Evolutionary conservation across 1,140 invertebrate species (phyloP), one percentile per base, ranked within the genome.

Genomic region (Dufourea novaeangliae): DNA sequence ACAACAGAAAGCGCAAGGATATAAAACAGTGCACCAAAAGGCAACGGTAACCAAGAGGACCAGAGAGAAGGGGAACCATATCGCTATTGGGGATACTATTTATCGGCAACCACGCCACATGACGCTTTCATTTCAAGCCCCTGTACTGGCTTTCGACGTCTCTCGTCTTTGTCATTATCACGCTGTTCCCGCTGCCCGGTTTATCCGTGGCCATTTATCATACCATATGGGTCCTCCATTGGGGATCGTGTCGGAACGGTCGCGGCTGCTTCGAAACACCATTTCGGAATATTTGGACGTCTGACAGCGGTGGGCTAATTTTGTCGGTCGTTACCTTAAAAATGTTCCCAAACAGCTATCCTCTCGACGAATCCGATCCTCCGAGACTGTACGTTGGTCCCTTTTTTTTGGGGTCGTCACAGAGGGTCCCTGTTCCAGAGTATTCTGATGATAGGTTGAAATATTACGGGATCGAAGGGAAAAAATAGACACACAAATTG

Each of bases 141-240:
- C 44, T 14, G 20, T 20, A 57, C n/a, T 37, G 41, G 7, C 29
- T 57, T 29, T 67, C 61, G 37, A 52, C 10, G 57, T 62, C 34
- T 25, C 56, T 44, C 39, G 56, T 62, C 41, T 63, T 72, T 10
- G 41, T 29, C 14, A 25, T 63, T 37, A 17, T 70, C 32, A 44
- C 52, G 20, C 20, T 32, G 59, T 6, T 29, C 17, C 25, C 17
- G 29, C 59, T 44, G 25, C 34, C 14, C 6, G 20, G 39, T 46
- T 22, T 12, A 22, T n/a, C 7, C 62, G 22, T 7, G 37, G 27
- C 22, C 27, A 75, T 75, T 75, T 68, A 56, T 75, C 73, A 69
- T 32, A 6, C 39, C 63, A 75, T 50, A n/a, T 57, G 54, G 29
- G 25, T 11, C 54, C 52, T 75, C 64, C 11, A 44, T 59, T 29